Conservation (phyloP, 2,888 invertebrate species). For the Elmis aenea region DNA sequence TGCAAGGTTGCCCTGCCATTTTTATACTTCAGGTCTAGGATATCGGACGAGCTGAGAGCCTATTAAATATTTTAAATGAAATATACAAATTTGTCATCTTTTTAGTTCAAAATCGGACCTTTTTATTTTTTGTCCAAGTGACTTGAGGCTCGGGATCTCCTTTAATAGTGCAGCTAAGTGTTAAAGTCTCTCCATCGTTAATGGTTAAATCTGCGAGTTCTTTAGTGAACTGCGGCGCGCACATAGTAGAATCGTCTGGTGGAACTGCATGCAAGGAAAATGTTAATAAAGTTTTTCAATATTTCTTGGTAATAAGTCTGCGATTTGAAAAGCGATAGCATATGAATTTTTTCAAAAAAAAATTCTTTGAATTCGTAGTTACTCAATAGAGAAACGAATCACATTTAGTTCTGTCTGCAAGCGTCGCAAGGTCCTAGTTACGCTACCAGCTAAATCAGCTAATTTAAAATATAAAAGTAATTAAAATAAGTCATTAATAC, state of each 20-base stretch:
- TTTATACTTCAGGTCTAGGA: constrained; percentile 88
- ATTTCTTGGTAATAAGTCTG: too few relatives aligned
- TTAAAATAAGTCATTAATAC: too few relatives aligned
- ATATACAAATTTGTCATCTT: background rate
- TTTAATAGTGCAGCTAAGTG: constrained; percentile 76
- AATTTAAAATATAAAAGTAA: too few relatives aligned
- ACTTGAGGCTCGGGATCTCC: constrained; percentile 93
- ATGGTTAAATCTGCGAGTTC: constrained; percentile 70
- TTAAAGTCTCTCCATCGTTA: constrained; percentile 81
- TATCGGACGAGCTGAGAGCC: constrained; percentile 68
- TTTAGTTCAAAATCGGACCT: constrained; percentile 45
- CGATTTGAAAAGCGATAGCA: too few relatives aligned
- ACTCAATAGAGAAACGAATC: too few relatives aligned
- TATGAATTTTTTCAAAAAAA: too few relatives aligned
- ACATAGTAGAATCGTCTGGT: constrained; percentile 82
- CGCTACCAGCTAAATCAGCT: too few relatives aligned
- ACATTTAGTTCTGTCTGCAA: too few relatives aligned
- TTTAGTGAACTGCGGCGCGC: constrained; percentile 78
- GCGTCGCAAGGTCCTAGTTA: too few relatives aligned
- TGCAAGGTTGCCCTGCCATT: constrained; percentile 80
- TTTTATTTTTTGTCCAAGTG: constrained; percentile 84
- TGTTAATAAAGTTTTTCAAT: too few relatives aligned
- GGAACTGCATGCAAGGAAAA: constrained; percentile 65
- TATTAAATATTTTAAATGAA: constrained; percentile 34
- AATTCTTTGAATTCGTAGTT: too few relatives aligned